Percentiles rank a stretch among this genome's conserved stretches.
phyloP scores from a whole-genome alignment of 30 jellyfish, hydroid and myxozoan species.

The Nemopilema nomurai region DNA sequence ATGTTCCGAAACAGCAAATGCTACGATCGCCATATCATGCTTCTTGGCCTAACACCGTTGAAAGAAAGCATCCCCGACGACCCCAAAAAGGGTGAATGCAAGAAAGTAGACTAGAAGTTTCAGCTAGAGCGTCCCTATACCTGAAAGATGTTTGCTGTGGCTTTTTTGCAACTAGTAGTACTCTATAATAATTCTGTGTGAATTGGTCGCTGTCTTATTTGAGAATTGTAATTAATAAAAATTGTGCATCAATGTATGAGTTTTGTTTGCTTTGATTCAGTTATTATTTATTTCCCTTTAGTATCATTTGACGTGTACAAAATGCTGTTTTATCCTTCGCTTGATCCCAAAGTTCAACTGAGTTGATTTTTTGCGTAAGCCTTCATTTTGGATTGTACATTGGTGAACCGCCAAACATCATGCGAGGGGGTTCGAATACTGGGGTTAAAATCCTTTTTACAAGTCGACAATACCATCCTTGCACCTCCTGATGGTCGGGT shows the following conservation, averaged over 20 bases:
- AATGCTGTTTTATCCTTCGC: no score
- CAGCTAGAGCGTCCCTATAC: not conserved
- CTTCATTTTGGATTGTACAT: no score
- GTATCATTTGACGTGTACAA: no score
- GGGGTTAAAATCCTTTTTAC: no score
- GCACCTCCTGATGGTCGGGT: no score
- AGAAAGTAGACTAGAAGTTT: constrained; percentile 11
- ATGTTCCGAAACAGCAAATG: constrained; percentile 90
- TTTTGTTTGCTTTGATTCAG: not conserved
- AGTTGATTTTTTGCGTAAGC: no score
- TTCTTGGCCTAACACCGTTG: constrained; percentile 84
- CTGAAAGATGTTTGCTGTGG: not conserved
- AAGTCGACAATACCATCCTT: no score
- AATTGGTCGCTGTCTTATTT: not conserved
- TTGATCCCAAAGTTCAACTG: no score
- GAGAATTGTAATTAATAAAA: no score
- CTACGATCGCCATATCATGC: constrained; percentile 90
- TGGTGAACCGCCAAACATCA: no score
- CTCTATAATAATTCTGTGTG: not conserved
- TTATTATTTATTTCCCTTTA: not conserved
- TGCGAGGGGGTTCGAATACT: no score
- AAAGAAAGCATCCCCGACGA: constrained; percentile 82
- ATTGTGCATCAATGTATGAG: not conserved
- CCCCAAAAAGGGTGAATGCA: constrained; percentile 61
- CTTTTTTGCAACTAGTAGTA: not conserved